Percentiles rank a stretch among this genome's conserved stretches.
These are phyloP conservation scores for Leptinotarsa texana DNA, from an alignment of 1,140 invertebrate genomes.

Conservation along the genomic window DNA sequence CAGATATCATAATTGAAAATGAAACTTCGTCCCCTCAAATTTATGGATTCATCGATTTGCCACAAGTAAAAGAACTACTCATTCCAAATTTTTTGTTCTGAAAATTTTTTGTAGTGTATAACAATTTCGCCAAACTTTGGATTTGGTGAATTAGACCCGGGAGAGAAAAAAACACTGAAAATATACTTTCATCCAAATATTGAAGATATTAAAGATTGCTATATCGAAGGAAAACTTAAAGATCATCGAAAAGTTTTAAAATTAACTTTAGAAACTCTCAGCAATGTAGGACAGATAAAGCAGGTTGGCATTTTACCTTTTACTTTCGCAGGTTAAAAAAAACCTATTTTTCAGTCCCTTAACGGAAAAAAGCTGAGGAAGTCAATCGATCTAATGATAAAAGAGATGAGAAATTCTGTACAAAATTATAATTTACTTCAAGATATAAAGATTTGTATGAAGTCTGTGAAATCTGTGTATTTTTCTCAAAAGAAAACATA, in stretches of 20 bases:
- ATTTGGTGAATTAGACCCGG: constrained; percentile 40
- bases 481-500: too few species aligned
- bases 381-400: constrained; percentile 11
- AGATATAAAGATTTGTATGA: background rate
- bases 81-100: background rate
- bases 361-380: constrained; percentile 31
- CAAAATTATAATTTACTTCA: background rate
- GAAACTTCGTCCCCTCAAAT: constrained; percentile 36
- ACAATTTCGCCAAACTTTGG: constrained; percentile 44
- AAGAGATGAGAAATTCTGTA: constrained; percentile 4
- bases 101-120: constrained; percentile 33
- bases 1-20: constrained; percentile 40
- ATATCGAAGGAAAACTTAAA: background rate
- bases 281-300: constrained; percentile 34
- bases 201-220: background rate
- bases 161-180: constrained; percentile 32
- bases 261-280: constrained; percentile 36
- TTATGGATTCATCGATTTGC: constrained; percentile 45
- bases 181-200: constrained; percentile 37
- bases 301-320: constrained; percentile 27
- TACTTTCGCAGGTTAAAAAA: background rate
- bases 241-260: constrained; percentile 28
- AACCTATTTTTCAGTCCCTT: constrained; percentile 15
- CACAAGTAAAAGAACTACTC: constrained; percentile 32
- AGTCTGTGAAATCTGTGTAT: background rate